Evolutionary conservation across 2,113 vertebrate genomes (phyloP).

Genomic region (Notechis scutatus): DNA sequence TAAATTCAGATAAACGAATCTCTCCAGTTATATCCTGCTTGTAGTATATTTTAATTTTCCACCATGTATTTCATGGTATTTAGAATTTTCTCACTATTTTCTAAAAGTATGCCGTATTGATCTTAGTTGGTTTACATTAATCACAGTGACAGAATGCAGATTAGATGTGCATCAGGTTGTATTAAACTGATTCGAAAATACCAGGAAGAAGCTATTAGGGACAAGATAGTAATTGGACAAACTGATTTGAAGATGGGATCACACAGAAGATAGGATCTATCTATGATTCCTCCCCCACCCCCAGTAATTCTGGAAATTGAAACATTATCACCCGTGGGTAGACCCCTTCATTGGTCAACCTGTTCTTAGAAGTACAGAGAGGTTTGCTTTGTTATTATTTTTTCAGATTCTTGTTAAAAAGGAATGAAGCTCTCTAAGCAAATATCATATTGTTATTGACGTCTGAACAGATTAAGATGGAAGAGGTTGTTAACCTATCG

Average conservation of each 20-base stretch:
- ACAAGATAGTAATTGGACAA: neutral
- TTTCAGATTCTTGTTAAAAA: neutral
- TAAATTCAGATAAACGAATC: constrained; percentile 16
- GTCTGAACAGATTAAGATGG: neutral
- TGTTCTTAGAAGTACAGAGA: neutral
- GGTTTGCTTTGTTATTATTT: neutral
- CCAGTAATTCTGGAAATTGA: neutral
- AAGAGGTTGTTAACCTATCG: neutral
- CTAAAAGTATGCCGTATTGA: neutral
- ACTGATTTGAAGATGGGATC: neutral
- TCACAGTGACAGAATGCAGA: neutral
- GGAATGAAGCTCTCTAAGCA: neutral
- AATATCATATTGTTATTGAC: constrained; percentile 11
- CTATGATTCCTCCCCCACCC: neutral
- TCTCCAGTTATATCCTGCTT: constrained; percentile 1
- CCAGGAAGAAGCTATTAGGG: neutral
- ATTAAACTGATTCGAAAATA: neutral
- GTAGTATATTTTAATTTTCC: constrained; percentile 16
- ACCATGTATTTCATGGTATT: constrained; percentile 1
- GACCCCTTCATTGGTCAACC: neutral
- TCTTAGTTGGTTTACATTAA: neutral
- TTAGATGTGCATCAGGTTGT: neutral
- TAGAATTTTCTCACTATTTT: constrained; percentile 22
- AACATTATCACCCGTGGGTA: neutral
- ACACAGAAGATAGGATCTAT: neutral